Evolutionary conservation across 2,888 invertebrate genomes (phyloP), one percentile per base, ranked within the genome.

Genomic region (Lasioglossum morio): DNA sequence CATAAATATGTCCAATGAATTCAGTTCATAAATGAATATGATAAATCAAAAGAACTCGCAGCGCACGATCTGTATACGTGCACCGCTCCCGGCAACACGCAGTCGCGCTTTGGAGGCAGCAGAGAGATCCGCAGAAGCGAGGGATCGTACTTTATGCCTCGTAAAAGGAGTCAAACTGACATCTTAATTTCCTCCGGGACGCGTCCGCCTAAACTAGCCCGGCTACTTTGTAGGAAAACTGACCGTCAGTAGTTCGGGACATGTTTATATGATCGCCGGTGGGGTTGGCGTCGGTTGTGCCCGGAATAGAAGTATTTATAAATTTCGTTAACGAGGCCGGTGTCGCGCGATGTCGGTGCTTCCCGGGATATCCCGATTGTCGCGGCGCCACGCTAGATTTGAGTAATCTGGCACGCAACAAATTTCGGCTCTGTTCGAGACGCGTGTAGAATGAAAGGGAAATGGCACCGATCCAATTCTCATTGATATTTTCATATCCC

Each of bases 401-500:
- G 74, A 73, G 66, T 84, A 84, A 84, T 84, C 77, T 83, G 84
- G 77, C 84, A 70, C 40, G 73, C 72, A 83, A 69, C 84, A 70
- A 73, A 84, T 77, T 77, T 83, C 60, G 77, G 10, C n/a, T 74
- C 82, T 19, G 77, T 46, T 48, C 73, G 73, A 60, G 60, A 77
- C 30, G 53, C 81, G n/a, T 34, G 34, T 60, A 34, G n/a, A 70
- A 16, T 30, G 53, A 40, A 69, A 57, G 72, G 16, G 73, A 40
- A 81, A 34, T 83, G 84, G 84, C 84, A 84, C n/a, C 70, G 74
- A 57, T 84, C 84, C 84, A 84, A 84, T 84, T 83, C 74, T 74
- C 84, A 84, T 83, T 84, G 84, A 84, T 84, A 84, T 84, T 84
- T 84, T 84, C 84, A 84, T 84, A 84, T 46, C 60, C n/a, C 40